phyloP scores from a whole-genome alignment of 2,888 invertebrate genomes.

The Pristionchus exspectatus region DNA sequence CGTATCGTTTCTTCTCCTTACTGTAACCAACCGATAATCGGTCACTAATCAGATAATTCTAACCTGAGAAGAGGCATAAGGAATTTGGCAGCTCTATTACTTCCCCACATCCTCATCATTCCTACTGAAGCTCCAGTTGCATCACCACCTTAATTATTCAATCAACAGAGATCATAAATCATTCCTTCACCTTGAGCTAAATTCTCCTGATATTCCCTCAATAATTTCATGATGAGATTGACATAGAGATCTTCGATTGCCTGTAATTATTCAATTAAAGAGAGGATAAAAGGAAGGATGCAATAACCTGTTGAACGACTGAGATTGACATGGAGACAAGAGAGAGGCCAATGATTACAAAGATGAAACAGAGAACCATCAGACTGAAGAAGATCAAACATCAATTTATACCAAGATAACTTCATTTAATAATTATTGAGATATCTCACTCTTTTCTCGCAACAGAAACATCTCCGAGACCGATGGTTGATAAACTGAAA shows the following conservation, averaged over 20 bases:
- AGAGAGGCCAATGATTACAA: slow-evolving; percentile 81
- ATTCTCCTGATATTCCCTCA: slow-evolving; percentile 77
- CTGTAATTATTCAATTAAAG: not conserved
- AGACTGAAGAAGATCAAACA: slow-evolving; percentile 66
- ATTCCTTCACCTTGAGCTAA: slow-evolving; percentile 69
- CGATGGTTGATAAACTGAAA: slow-evolving; percentile 79
- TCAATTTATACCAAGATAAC: not conserved
- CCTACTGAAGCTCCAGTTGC: slow-evolving; percentile 77
- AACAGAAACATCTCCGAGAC: slow-evolving; percentile 76
- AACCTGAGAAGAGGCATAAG: slow-evolving; percentile 76
- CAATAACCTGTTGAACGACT: slow-evolving; percentile 77
- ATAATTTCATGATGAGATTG: slow-evolving; percentile 76
- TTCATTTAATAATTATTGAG: not conserved
- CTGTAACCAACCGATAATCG: slow-evolving; percentile 58
- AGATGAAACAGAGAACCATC: slow-evolving; percentile 78
- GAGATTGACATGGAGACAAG: slow-evolving; percentile 81
- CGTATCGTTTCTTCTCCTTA: slow-evolving; percentile 73
- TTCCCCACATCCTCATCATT: slow-evolving; percentile 78
- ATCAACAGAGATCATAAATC: not conserved
- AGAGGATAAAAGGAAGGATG: not conserved
- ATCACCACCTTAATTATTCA: slow-evolving; percentile 61
- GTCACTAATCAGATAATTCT: not conserved
- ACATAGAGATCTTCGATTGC: slow-evolving; percentile 78
- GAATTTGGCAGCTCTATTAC: slow-evolving; percentile 76
- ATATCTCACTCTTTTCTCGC: slow-evolving; percentile 72